These are phyloP conservation scores for Phortica magna DNA, from an alignment of 2,888 invertebrate species.

Conservation along the genomic window DNA sequence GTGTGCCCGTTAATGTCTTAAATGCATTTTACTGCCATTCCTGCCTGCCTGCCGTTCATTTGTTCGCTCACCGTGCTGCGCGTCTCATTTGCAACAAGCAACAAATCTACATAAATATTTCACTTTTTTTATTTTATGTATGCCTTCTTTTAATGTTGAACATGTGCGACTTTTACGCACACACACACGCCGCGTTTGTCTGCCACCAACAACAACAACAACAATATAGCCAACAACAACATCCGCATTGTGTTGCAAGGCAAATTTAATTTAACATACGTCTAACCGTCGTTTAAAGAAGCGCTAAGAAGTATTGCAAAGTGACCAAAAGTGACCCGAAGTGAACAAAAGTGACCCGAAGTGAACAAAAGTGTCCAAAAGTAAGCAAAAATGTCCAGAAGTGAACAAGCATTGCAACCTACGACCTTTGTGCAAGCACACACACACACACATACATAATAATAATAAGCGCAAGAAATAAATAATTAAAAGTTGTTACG, in stretches of 20 bases:
- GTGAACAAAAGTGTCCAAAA: no score
- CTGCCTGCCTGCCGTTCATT: no score
- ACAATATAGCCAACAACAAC: slow-evolving; percentile 45
- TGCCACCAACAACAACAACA: slow-evolving; percentile 6
- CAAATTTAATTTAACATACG: no score
- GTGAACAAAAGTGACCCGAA: no score
- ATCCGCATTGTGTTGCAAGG: slow-evolving; percentile 53
- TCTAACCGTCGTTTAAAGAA: neutral
- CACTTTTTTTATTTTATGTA: slow-evolving; percentile 60
- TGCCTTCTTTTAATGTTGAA: neutral
- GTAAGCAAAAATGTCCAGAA: neutral
- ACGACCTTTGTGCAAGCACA: neutral
- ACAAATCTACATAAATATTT: slow-evolving; percentile 71
- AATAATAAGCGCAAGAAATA: neutral
- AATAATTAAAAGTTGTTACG: neutral
- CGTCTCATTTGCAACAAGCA: slow-evolving; percentile 43
- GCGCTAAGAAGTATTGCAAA: neutral
- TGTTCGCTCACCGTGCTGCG: neutral
- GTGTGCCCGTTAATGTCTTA: slow-evolving; percentile 70
- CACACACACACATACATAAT: no score
- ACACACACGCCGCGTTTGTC: slow-evolving; percentile 2
- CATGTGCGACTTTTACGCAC: slow-evolving; percentile 17
- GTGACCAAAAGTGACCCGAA: neutral
- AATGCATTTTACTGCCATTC: slow-evolving; percentile 63
- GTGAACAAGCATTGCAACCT: neutral